phyloP scores from a whole-genome alignment of 92 coral and sea anemone genomes.

The Parazoanthus atlanticus region DNA sequence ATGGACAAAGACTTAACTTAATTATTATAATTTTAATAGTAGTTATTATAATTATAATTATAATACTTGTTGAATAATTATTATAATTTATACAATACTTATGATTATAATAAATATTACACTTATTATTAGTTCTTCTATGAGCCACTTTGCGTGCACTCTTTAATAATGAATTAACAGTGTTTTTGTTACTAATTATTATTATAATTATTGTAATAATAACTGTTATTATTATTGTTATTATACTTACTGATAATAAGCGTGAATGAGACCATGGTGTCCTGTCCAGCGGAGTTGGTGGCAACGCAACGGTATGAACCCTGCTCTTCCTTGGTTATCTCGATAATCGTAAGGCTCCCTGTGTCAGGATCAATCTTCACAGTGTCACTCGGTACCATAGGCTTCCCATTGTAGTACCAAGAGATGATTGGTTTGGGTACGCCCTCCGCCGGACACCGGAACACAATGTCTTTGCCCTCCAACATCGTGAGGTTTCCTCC shows the following conservation, averaged over 20 bases:
- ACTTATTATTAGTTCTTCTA: too few relatives aligned
- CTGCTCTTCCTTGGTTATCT: constrained; percentile 73
- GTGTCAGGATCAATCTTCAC: constrained; percentile 54
- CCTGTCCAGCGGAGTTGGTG: constrained; percentile 73
- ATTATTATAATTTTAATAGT: too few relatives aligned
- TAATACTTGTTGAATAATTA: too few relatives aligned
- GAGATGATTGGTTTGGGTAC: constrained; percentile 64
- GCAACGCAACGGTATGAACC: constrained; percentile 84
- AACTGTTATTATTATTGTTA: neutral
- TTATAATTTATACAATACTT: too few relatives aligned
- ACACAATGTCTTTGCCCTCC: constrained; percentile 75
- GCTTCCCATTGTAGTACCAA: constrained; percentile 75
- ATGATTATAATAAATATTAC: too few relatives aligned
- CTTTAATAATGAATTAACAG: too few relatives aligned
- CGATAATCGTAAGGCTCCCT: constrained; percentile 66
- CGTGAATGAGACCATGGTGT: constrained; percentile 70
- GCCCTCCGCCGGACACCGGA: constrained; percentile 80
- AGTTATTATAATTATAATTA: too few relatives aligned
- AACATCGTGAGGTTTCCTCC: constrained; percentile 75
- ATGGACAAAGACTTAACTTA: too few relatives aligned
- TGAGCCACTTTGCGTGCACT: too few relatives aligned
- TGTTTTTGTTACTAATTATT: too few relatives aligned
- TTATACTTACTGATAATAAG: constrained; percentile 78
- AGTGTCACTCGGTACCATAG: constrained; percentile 66
- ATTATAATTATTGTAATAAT: too few relatives aligned